These are phyloP conservation scores for Taeniopygia guttata DNA, from an alignment of 2,797 vertebrate species.

Conservation along the genomic window DNA sequence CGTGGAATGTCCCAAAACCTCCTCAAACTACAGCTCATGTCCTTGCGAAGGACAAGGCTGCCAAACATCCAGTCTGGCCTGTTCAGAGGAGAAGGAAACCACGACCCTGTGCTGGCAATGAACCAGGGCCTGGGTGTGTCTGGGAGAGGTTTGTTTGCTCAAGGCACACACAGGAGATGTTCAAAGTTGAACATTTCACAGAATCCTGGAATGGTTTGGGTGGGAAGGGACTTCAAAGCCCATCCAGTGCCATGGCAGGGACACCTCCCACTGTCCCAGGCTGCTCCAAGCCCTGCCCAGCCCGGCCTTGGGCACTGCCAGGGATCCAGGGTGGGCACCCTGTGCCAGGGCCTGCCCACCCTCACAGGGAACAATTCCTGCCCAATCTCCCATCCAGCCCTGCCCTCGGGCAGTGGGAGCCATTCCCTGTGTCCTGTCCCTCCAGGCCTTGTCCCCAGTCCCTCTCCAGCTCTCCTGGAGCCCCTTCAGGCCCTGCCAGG, in stretches of 20 bases:
- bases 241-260: background rate
- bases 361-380: background rate
- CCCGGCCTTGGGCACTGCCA: background rate
- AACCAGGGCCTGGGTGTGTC: background rate
- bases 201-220: background rate
- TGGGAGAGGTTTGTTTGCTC: background rate
- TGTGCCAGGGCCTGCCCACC: background rate
- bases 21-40: background rate
- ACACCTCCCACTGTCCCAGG: background rate
- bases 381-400: background rate
- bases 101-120: background rate
- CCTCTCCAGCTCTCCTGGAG: background rate
- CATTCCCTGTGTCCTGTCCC: background rate
- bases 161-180: background rate
- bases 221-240: rapidly evolving
- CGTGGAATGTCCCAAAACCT: background rate
- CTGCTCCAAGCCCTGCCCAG: background rate
- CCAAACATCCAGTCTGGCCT: background rate
- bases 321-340: background rate
- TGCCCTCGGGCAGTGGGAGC: background rate
- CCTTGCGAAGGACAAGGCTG: background rate
- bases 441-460: background rate
- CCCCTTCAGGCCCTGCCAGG: background rate
- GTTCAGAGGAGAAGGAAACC: background rate
- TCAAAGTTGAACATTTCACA: background rate